These are phyloP conservation scores for Pheosia gnoma DNA, from an alignment of 2,888 invertebrate species.

Conservation along the genomic window DNA sequence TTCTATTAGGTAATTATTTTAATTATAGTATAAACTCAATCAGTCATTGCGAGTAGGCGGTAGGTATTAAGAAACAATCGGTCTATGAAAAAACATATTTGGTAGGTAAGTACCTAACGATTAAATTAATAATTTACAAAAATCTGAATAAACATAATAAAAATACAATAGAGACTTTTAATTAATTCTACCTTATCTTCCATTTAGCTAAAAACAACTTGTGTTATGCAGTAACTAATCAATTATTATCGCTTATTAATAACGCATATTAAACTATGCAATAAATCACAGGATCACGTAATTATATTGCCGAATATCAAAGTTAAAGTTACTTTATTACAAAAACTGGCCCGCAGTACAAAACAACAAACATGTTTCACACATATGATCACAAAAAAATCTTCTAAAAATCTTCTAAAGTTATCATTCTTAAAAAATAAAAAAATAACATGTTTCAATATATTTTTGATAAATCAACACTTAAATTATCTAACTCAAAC, in stretches of 20 bases:
- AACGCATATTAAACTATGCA: slow-evolving; percentile 9
- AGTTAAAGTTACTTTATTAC: not conserved
- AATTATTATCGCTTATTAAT: slow-evolving; percentile 7
- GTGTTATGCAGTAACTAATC: slow-evolving; percentile 10
- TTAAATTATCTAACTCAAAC: slow-evolving; percentile 14
- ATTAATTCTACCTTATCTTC: slow-evolving; percentile 10
- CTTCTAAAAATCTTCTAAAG: slow-evolving; percentile 5
- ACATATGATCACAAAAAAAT: not conserved
- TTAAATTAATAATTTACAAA: not conserved
- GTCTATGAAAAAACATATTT: not conserved
- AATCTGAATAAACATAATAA: not conserved
- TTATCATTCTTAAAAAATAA: not conserved
- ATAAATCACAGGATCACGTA: slow-evolving; percentile 11
- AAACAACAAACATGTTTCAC: slow-evolving; percentile 4
- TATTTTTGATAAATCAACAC: slow-evolving; percentile 14
- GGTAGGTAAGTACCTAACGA: not conserved
- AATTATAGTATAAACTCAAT: too few relatives aligned
- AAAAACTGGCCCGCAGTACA: not conserved
- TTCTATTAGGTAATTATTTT: slow-evolving; percentile 7
- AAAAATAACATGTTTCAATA: slow-evolving; percentile 8
- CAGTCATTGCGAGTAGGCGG: not conserved
- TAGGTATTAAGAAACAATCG: slow-evolving; percentile 7
- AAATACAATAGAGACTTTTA: slow-evolving; percentile 5
- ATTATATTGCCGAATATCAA: not conserved
- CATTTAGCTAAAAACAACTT: slow-evolving; percentile 9